These are phyloP conservation scores for Parasteatoda lunata DNA, from an alignment of 2,888 invertebrate species.

Conservation along the genomic window DNA sequence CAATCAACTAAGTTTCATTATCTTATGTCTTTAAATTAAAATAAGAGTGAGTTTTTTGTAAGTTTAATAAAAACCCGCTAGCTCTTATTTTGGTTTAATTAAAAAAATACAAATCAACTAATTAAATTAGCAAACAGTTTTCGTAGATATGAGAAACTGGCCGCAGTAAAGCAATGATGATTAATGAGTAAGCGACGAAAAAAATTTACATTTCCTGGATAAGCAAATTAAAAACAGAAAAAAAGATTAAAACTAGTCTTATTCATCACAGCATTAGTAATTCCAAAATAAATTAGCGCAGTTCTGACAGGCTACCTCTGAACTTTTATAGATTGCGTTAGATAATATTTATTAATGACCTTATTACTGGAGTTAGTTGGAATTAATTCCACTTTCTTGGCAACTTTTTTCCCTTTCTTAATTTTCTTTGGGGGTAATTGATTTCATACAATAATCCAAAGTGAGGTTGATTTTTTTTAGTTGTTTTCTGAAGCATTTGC, in stretches of 20 bases:
- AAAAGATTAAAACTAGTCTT: conserved; percentile 11
- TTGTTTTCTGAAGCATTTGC: too few relatives aligned
- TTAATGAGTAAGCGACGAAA: conserved; percentile 38
- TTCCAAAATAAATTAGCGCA: conserved; percentile 37
- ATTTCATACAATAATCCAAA: conserved; percentile 37
- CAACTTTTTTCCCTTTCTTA: conserved; percentile 26
- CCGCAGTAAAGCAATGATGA: conserved; percentile 28
- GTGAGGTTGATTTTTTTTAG: too few relatives aligned
- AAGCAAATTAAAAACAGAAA: conserved; percentile 6
- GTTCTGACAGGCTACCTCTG: conserved; percentile 27
- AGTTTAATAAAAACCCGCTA: too few relatives aligned
- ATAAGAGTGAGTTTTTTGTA: too few relatives aligned
- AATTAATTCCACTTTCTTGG: conserved; percentile 45
- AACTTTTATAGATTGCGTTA: conserved; percentile 54
- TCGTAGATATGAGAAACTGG: not conserved
- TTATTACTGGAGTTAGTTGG: conserved; percentile 56
- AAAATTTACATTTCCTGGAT: conserved; percentile 8
- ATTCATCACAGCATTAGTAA: conserved; percentile 25
- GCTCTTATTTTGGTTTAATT: not conserved
- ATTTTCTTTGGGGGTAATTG: conserved; percentile 42
- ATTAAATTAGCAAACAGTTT: not conserved
- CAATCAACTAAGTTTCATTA: too few relatives aligned
- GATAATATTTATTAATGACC: conserved; percentile 64
- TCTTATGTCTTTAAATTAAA: too few relatives aligned
- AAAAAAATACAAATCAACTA: not conserved